A percentile compares a stretch with the other conserved stretches of the same genome.
Conservation (phyloP, 2,113 vertebrate species). For the Spheniscus mendiculus region DNA sequence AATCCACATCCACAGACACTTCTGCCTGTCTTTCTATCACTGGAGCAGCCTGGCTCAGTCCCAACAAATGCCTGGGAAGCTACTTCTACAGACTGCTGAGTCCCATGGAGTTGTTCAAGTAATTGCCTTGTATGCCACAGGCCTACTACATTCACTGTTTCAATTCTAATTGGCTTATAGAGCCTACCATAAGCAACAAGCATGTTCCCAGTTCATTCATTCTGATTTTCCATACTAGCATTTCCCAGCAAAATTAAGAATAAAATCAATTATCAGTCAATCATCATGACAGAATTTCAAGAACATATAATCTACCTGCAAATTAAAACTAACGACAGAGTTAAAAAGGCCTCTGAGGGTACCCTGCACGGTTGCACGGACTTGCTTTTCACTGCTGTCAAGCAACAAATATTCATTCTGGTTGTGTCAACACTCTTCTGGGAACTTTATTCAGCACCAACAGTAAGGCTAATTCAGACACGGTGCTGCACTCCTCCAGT, state of each 20-base stretch:
- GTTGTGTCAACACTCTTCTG: background rate
- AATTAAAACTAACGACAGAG: background rate
- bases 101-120: too few relatives aligned
- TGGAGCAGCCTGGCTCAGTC: background rate
- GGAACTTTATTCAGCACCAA: background rate
- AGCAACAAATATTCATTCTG: background rate
- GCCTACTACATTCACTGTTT: background rate
- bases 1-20: background rate
- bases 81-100: background rate
- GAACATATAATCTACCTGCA: background rate
- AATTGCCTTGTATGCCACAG: background rate
- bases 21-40: background rate
- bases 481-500: rapidly evolving
- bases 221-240: background rate
- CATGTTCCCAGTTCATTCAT: background rate
- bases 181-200: background rate
- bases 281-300: background rate
- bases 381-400: background rate
- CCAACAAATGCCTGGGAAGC: background rate
- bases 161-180: background rate
- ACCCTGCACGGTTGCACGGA: background rate
- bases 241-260: background rate
- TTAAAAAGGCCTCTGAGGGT: background rate
- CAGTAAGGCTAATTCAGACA: background rate
- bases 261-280: background rate